phyloP scores from a whole-genome alignment of 2,888 invertebrate species.

The Troglohyphantes excavatus region DNA sequence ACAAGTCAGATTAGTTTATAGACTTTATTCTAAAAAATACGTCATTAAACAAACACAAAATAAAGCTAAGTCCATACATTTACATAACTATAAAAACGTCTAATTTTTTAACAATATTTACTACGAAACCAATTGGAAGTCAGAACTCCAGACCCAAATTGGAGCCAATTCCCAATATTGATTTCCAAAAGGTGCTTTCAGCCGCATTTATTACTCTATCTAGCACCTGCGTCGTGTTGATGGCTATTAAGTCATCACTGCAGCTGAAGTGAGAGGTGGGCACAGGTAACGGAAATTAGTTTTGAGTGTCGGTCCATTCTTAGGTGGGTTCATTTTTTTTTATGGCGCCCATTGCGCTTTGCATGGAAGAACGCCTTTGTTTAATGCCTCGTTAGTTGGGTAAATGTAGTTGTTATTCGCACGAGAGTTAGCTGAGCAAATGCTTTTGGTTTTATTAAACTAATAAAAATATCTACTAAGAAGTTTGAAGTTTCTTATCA shows the following conservation, averaged over 20 bases:
- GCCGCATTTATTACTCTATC: constrained; percentile 19
- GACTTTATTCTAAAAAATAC: too few relatives aligned
- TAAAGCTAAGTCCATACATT: too few relatives aligned
- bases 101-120: too few relatives aligned
- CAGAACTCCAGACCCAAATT: too few relatives aligned
- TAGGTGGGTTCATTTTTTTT: background rate
- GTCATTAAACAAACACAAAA: too few relatives aligned
- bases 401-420: constrained; percentile 8
- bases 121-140: too few relatives aligned
- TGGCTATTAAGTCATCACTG: constrained; percentile 18
- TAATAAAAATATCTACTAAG: constrained; percentile 3
- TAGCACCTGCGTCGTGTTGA: constrained; percentile 41
- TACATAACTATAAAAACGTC: too few relatives aligned
- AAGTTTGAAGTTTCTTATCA: constrained; percentile 1
- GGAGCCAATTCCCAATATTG: constrained; percentile 32
- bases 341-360: background rate
- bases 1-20: too few relatives aligned
- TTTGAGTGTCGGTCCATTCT: background rate
- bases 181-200: constrained; percentile 18
- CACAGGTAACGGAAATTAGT: constrained; percentile 25
- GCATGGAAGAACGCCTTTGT: background rate
- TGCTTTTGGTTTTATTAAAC: constrained; percentile 2
- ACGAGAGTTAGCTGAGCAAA: constrained; percentile 14
- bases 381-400: background rate
- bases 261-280: constrained; percentile 19